Evolutionary conservation across 1,140 invertebrate genomes (phyloP).

Genomic region (Bombus pascuorum): DNA sequence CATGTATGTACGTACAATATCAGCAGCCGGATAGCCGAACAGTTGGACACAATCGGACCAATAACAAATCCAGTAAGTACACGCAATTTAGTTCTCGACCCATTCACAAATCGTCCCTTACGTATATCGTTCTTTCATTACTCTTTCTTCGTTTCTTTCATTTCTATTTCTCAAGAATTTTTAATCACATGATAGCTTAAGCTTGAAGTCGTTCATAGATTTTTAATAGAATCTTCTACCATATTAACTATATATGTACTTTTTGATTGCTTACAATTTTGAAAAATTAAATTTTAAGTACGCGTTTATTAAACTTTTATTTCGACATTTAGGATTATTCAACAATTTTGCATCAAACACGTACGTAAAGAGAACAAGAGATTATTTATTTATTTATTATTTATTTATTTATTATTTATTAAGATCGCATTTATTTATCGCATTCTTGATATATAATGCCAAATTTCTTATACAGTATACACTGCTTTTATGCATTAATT

Average conservation of each 20-base stretch:
- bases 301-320: not conserved
- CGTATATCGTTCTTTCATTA: not conserved
- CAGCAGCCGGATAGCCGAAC: not conserved
- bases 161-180: not conserved
- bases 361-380: too few relatives aligned
- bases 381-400: too few relatives aligned
- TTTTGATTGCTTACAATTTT: not conserved
- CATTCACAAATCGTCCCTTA: not conserved
- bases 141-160: not conserved
- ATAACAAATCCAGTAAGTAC: slow-evolving; percentile 30
- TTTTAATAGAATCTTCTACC: too few relatives aligned
- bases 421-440: not conserved
- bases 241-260: not conserved
- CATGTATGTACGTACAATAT: too few relatives aligned
- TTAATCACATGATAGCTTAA: not conserved
- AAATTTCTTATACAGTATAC: not conserved
- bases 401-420: too few relatives aligned
- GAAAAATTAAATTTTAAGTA: not conserved
- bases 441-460: not conserved
- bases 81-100: not conserved
- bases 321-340: not conserved
- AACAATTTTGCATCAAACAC: not conserved
- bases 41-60: not conserved
- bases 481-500: not conserved
- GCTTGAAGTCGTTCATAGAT: not conserved